Evolutionary conservation across 2,113 vertebrate species (phyloP), one percentile per base, ranked within the genome.

Genomic region (Melanerpes aurifrons): DNA sequence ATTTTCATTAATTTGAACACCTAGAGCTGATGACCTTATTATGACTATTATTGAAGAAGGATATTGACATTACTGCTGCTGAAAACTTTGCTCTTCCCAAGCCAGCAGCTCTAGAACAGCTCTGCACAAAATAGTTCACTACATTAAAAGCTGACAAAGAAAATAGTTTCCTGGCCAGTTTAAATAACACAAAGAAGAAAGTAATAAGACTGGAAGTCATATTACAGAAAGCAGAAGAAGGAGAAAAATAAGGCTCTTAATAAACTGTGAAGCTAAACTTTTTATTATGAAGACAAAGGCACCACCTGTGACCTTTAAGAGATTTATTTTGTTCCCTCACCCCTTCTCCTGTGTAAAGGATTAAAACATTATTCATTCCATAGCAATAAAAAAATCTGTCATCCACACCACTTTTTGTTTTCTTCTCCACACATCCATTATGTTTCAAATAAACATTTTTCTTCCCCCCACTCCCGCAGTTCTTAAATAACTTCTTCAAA

Each of bases 401-500:
- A 87, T 67, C 73, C 73, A 56, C 48, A 73, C 54, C 32, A 48
- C 26, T 92, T 94, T 90, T 91, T 71, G 86, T 94, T 94, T 95
- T 75, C 91, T 63, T 93, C 67, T 77, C 66, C 75, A 47, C 70
- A 88, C 69, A 94, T 94, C 87, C 67, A 90, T 95, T 87, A 93
- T 83, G 70, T 84, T 93, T 92, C 86, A 93, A 93, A 93, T 66
- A 92, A 90, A 78, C 37, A 18, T 70, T 82, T 87, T 73, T 74
- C 57, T 62, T 75, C 59, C 61, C 47, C 6, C 40, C 37, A 1
- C 43, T 94, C 66, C 16, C 28, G 14, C 53, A 83, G 86, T 82
- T 93, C 82, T 86, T 73, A 93, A 96, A 94, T 72, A 94, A 86
- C 76, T 81, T 94, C 87, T 93, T 90, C 80, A 86, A 93, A 59